Conservation (phyloP, 2,113 vertebrate species). For the Cyphomyrus plagiostoma region DNA sequence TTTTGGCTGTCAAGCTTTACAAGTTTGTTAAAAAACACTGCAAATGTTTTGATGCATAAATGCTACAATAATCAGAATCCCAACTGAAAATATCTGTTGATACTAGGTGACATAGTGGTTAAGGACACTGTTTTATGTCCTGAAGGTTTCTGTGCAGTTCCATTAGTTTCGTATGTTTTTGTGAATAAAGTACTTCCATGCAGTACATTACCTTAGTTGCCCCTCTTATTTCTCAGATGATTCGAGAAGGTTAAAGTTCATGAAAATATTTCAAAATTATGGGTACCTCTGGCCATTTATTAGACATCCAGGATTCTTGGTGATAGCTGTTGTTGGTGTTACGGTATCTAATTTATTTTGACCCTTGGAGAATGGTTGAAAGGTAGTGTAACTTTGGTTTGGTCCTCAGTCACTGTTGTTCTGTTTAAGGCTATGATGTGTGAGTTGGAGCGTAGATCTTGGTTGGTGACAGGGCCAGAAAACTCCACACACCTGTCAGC, state of each 20-base stretch:
- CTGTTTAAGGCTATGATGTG: background rate
- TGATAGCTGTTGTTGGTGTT: background rate
- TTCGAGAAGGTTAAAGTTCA: background rate
- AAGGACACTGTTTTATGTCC: background rate
- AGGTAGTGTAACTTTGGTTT: background rate
- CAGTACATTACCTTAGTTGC: background rate
- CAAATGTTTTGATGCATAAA: background rate
- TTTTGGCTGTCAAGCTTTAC: background rate
- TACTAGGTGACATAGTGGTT: background rate
- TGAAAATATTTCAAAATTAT: background rate
- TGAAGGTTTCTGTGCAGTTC: background rate
- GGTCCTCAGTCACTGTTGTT: background rate
- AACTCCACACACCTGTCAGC: constrained; percentile 11
- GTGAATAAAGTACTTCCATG: background rate
- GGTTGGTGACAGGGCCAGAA: background rate
- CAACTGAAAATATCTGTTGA: background rate
- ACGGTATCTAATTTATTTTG: background rate
- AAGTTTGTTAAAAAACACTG: background rate
- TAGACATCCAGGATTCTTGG: background rate
- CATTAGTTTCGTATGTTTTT: background rate
- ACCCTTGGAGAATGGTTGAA: background rate
- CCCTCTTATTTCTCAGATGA: background rate
- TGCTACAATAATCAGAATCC: background rate
- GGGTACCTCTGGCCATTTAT: background rate
- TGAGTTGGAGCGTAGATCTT: background rate